A percentile compares a stretch with the other conserved stretches of the same genome.
Evolutionary conservation across 2,888 invertebrate species (phyloP).

Genomic region (Phanerotoma sp.): DNA sequence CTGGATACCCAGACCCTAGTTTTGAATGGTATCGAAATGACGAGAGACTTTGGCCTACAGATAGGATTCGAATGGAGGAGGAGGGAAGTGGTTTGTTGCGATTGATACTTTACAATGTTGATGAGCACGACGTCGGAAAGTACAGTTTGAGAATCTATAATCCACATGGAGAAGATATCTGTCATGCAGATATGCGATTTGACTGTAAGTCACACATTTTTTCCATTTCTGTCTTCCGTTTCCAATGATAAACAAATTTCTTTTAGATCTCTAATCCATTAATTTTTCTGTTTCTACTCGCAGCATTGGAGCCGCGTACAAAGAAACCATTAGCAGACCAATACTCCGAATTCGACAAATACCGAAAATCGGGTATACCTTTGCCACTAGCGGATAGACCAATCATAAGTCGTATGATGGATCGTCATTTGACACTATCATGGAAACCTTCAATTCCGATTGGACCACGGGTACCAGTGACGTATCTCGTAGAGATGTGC

Average conservation of each 20-base stretch:
- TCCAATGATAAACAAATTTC: not conserved
- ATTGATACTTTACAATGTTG: slow-evolving; percentile 75
- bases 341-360: slow-evolving; percentile 81
- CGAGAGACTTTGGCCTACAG: slow-evolving; percentile 76
- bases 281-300: no score
- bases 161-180: slow-evolving; percentile 80
- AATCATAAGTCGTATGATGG: slow-evolving; percentile 90
- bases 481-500: slow-evolving; percentile 94
- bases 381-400: slow-evolving; percentile 88
- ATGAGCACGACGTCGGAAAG: slow-evolving; percentile 79
- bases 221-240: not conserved
- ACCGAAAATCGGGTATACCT: slow-evolving; percentile 80
- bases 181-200: slow-evolving; percentile 76
- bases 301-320: slow-evolving; percentile 68
- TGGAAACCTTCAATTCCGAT: slow-evolving; percentile 94
- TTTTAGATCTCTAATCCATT: no score
- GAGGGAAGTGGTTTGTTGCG: slow-evolving; percentile 82
- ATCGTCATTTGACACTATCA: slow-evolving; percentile 81
- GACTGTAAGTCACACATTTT: slow-evolving; percentile 68
- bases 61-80: slow-evolving; percentile 79
- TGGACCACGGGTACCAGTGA: slow-evolving; percentile 85
- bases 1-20: slow-evolving; percentile 84
- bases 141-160: slow-evolving; percentile 84
- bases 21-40: slow-evolving; percentile 86
- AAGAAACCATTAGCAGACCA: slow-evolving; percentile 75